phyloP scores from a whole-genome alignment of 2,888 invertebrate species.

The Ypsolopha scabrella region DNA sequence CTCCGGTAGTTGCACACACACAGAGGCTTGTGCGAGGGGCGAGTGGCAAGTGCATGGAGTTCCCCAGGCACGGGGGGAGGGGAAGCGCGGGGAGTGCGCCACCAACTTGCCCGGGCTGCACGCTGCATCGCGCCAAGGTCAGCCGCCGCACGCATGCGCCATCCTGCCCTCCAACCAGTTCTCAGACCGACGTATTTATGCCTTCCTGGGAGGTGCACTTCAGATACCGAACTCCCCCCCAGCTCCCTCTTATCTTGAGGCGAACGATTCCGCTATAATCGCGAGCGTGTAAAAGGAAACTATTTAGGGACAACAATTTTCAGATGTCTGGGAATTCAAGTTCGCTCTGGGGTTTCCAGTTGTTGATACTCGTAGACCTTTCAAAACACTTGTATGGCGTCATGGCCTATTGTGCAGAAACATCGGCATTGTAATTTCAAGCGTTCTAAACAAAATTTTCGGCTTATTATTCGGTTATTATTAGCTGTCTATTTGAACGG shows the following conservation, averaged over 20 bases:
- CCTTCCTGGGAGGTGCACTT: conserved; percentile 40
- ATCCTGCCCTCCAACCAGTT: conserved; percentile 11
- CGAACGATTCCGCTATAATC: too few species aligned
- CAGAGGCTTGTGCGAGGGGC: conserved; percentile 2
- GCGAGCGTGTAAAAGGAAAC: too few species aligned
- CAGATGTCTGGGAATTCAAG: too few species aligned
- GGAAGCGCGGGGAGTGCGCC: conserved; percentile 16
- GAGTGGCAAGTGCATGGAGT: conserved; percentile 13
- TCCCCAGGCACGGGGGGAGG: conserved; percentile 24
- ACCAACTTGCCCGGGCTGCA: conserved; percentile 35
- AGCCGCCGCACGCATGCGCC: conserved; percentile 62
- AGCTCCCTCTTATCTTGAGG: conserved; percentile 9
- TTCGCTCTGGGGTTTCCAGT: too few species aligned
- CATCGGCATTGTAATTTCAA: too few species aligned
- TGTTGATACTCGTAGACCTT: too few species aligned
- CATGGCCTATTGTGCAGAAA: too few species aligned
- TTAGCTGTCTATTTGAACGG: conserved; percentile 12
- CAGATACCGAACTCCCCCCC: conserved; percentile 15
- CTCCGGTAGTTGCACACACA: too few species aligned
- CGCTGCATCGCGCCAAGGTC: conserved; percentile 65
- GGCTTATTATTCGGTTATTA: neutral
- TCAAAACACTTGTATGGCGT: too few species aligned
- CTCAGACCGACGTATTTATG: conserved; percentile 23
- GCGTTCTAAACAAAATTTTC: too few species aligned
- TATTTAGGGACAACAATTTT: too few species aligned